A percentile compares a stretch with the other conserved stretches of the same genome.
phyloP scores from a whole-genome alignment of 2,888 invertebrate species.

The Heliconius sara region DNA sequence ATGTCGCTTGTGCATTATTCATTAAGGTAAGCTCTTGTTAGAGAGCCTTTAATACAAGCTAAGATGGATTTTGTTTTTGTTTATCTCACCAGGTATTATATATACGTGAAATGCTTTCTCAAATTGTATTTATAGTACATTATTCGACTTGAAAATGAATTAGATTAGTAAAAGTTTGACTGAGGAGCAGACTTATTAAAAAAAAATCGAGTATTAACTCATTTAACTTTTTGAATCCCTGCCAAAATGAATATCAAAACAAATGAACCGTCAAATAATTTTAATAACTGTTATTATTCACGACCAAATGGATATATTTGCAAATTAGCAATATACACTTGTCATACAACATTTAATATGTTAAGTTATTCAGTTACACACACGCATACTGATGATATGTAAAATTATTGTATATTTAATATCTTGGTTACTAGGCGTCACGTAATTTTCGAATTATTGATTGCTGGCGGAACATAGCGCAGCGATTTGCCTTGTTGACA shows the following conservation, averaged over 20 bases:
- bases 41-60: constrained; percentile 44
- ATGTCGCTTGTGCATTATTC: constrained; percentile 57
- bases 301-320: constrained; percentile 27
- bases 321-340: constrained; percentile 32
- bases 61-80: constrained; percentile 40
- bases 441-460: too few species aligned
- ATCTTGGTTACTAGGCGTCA: neutral
- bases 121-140: neutral
- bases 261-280: constrained; percentile 4
- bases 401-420: constrained; percentile 18
- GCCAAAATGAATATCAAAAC: neutral
- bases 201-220: neutral
- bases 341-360: constrained; percentile 27
- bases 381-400: constrained; percentile 22
- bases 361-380: constrained; percentile 30
- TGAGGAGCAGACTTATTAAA: neutral
- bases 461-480: too few species aligned
- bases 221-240: neutral
- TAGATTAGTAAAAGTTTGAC: too few species aligned
- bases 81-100: constrained; percentile 15
- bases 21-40: constrained; percentile 53
- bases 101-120: neutral
- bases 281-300: constrained; percentile 34
- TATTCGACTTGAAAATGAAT: too few species aligned
- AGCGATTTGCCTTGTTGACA: too few species aligned